Evolutionary conservation across 2,797 vertebrate genomes (phyloP), one percentile per base, ranked within the genome.

Genomic region (Sebastolobus altivelis): DNA sequence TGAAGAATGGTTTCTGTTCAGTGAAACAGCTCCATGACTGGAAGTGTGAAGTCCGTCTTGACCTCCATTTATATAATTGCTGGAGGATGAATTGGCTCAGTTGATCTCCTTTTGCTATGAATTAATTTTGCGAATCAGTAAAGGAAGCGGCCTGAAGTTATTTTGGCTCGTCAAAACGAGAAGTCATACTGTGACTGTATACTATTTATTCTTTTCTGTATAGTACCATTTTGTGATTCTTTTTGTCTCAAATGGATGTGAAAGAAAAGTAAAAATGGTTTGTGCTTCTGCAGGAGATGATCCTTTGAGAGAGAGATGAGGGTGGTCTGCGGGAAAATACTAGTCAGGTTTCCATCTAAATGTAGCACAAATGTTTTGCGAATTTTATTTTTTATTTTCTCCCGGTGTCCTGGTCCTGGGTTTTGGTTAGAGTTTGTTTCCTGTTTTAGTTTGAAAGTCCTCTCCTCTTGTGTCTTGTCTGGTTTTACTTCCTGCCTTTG

Each of bases 41-140:
- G 55, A 75, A 72, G 56, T 43, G 27, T 43, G 18, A 65, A 62
- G 72, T 70, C 62, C 13, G 4, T 29, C 35, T 46, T 63, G 18
- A 81, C 69, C 72, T 79, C n/a, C 54, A 60, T 87, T 77, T 79
- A 61, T 78, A 31, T 61, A 68, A 85, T 38, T 68, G n/a, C 35
- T 14, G 13, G 25, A 66, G 54, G 20, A 76, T 25, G 31, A 67
- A 65, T 72, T 0, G 2, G 29, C 38, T 72, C 40, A 27, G 38
- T 49, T 25, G 27, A 69, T 74, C 35, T 40, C 33, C 25, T 27
- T 22, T 20, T 77, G 55, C 33, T 56, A 9, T 54, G 18, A 63
- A 71, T 60, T 81, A 1, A 25, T 43, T 59, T 49, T 43, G 20
- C 4, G 18, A 73, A 63, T 79, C 18, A 22, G 13, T 6, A 27